Base-by-base conservation (phyloP, 2,113 vertebrate genomes). In the Caloenas nicobarica region DNA sequence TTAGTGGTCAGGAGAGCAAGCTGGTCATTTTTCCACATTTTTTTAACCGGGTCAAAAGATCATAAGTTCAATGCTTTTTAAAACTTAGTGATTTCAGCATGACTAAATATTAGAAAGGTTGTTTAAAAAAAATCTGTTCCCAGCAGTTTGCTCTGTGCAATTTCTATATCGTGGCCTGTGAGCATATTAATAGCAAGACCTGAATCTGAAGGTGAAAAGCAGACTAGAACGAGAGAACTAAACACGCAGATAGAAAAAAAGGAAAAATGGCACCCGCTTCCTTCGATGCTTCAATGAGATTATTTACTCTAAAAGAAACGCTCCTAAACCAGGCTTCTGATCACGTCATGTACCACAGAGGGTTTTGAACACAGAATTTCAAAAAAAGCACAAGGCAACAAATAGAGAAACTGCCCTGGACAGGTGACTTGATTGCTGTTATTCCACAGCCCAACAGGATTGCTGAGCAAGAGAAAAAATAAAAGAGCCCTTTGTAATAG, bases 381-480 rank as follows among this genome's bases (percentile, higher is more conserved):
- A 91, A 71, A 72, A 77, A 60, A 46, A 70, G 86, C 81, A 33
- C 66, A 81, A 93, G 69, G 13, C 66, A 93, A 78, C 72, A 90
- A 90, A 93, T 60, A 77, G 82, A 76, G 89, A 70, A 54, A 26
- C 12, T 77, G 54, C 62, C 78, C 71, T 48, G 11, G 79, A 83
- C 58, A 50, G 79, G 85, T 48, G 79, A 62, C 85, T 86, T 44
- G 85, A 91, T 48, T 91, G 79, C 85, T 76, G 92, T 46, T 51
- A 74, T 74, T 93, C 68, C 86, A 79, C 89, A 82, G 85, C 91
- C 81, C 81, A 34, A 89, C 1, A 14, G 91, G 85, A 86, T 53
- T 62, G 88, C 86, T 91, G 85, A 93, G 90, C 71, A 66, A 57
- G 68, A 88, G 81, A 85, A 94, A 86, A 86, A 91, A 86, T 88